These are phyloP conservation scores for Chelonus insularis DNA, from an alignment of 1,140 invertebrate genomes.

Conservation along the genomic window DNA sequence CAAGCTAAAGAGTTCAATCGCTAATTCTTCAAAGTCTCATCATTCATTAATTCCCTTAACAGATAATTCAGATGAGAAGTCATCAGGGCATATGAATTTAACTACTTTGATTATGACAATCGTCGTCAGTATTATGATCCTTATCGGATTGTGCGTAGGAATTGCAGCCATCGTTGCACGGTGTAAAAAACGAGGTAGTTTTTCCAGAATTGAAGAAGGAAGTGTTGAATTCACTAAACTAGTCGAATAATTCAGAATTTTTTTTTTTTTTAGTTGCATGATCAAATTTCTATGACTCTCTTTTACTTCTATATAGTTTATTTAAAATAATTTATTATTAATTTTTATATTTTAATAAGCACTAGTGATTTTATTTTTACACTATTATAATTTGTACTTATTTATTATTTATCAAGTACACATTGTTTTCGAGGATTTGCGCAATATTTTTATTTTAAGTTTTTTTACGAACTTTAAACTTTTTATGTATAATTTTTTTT, in stretches of 20 bases:
- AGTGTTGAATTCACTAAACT: conserved; percentile 52
- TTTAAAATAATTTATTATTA: too few species aligned
- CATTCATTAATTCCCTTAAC: conserved; percentile 37
- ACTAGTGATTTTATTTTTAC: too few species aligned
- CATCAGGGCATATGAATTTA: conserved; percentile 31
- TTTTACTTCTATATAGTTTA: too few species aligned
- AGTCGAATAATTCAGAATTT: conserved; percentile 36
- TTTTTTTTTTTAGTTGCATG: too few species aligned
- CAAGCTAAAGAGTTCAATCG: conserved; percentile 20
- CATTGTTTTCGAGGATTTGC: too few species aligned
- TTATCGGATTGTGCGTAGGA: conserved; percentile 47
- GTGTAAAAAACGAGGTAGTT: conserved; percentile 58
- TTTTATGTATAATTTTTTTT: too few species aligned
- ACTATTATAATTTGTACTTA: too few species aligned
- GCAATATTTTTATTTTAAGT: too few species aligned
- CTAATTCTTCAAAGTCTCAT: neutral
- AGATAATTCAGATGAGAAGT: conserved; percentile 21
- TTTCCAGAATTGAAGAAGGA: conserved; percentile 38
- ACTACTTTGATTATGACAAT: conserved; percentile 38
- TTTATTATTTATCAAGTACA: too few species aligned
- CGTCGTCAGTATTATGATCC: conserved; percentile 41
- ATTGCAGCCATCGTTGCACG: conserved; percentile 48
- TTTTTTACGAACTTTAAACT: too few species aligned
- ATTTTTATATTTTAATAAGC: too few species aligned
- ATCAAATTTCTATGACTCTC: too few species aligned